Evolutionary conservation across 2,797 vertebrate species (phyloP).

Genomic region (Xiphophorus birchmanni): DNA sequence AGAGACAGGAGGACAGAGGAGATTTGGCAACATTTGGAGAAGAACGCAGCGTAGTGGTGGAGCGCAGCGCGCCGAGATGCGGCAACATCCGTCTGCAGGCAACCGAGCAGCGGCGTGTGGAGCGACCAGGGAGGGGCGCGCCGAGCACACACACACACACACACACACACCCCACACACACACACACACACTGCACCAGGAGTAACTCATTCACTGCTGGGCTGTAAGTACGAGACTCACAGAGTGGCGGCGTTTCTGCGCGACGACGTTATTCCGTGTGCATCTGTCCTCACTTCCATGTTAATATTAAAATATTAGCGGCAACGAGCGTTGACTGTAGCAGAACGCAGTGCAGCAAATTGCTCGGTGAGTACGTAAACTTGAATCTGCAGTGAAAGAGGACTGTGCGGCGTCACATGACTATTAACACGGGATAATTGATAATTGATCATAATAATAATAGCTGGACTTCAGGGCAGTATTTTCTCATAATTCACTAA

Average conservation of each 20-base stretch:
- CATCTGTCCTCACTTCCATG: background rate
- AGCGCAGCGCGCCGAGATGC: slow-evolving; percentile 65
- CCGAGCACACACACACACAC: slow-evolving; percentile 33
- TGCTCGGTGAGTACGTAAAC: background rate
- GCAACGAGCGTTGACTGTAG: background rate
- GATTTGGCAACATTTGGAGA: slow-evolving; percentile 63
- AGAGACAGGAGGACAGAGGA: slow-evolving; percentile 55
- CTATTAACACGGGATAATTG: background rate
- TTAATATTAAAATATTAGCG: background rate
- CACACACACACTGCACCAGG: slow-evolving; percentile 71
- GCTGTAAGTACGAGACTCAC: slow-evolving; percentile 7
- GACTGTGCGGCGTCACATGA: background rate
- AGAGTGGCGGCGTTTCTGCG: background rate
- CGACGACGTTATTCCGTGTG: background rate
- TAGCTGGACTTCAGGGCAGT: background rate
- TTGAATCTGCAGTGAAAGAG: background rate
- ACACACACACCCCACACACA: slow-evolving; percentile 31
- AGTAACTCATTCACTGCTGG: slow-evolving; percentile 72
- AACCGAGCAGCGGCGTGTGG: slow-evolving; percentile 48
- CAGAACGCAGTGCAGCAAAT: background rate
- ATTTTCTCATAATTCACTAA: background rate
- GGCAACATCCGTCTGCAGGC: slow-evolving; percentile 75
- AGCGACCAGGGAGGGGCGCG: slow-evolving; percentile 71
- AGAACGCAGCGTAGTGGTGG: slow-evolving; percentile 63
- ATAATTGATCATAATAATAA: background rate